Base-by-base conservation (phyloP, 1,140 invertebrate genomes). In the Cotesia chilonis region DNA sequence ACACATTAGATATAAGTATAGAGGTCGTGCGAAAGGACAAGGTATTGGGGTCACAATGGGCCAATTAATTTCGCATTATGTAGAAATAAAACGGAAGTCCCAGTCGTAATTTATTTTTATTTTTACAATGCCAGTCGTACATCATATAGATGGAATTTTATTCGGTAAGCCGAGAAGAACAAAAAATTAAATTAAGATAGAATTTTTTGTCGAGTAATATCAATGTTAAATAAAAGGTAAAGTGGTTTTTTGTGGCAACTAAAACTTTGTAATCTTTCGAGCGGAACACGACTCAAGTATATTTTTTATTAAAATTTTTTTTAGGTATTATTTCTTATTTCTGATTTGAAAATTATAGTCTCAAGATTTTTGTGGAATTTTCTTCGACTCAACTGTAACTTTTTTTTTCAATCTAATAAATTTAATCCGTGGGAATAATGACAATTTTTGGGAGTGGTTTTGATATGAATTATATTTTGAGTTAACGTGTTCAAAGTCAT, bases 261-360 rank as follows among this genome's bases (percentile, higher is more conserved):
- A 68, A 68, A 68, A 71, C 68, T 76, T 70, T 55, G 70, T 9
- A 70, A 74, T 74, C 75, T 57, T 72, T 73, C 69, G 71, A 68
- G 75, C 73, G 75, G 68, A 76, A 76, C 68, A 65, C 65, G 71
- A 73, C 74, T 63, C 41, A 66, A 41, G 61, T n/a, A 70, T 72
- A 65, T 74, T 74, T 73, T 70, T 72, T 59, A 20, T 71, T 59
- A 52, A 6, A 20, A n/a, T 28, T 37, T n/a, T 51, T 70, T 54
- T 66, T 14, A 65, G 6, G 28, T 52, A 54, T 71, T 66, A 69
- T 65, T 47, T 60, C 71, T 73, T 70, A 52, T 72, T 54, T 77
- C 78, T 70, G 64, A 68, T 72, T 74, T 74, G 20, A 66, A 66
- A 38, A 36, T 61, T 52, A 70, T 9, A 61, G 41, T 65, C 14